Evolutionary conservation across 1,140 invertebrate species (phyloP), one percentile per base, ranked within the genome.

Genomic region (Nymphalis io): DNA sequence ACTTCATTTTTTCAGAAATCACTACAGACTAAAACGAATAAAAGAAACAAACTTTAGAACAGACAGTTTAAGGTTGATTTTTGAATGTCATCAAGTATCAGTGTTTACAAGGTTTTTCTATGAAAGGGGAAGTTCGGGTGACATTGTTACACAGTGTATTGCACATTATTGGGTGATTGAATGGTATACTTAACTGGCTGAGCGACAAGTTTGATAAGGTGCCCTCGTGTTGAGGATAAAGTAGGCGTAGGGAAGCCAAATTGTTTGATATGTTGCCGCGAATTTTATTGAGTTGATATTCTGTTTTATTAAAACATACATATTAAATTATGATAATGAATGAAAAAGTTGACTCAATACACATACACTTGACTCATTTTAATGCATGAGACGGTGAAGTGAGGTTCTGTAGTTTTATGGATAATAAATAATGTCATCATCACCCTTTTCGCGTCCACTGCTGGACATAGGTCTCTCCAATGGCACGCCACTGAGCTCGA

Each of bases 111-210:
- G 60, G 70, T 78, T 84, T 80, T 83, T 69, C 68, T 68, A 65
- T 60, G 57, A 63, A 77, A 79, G 73, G 67, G 76, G 79, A 83
- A 81, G 70, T 77, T 82, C 70, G 70, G 84, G 85, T 84, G 83
- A 90, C 87, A 88, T 89, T 90, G 87, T 90, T 83, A 88, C 82
- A 87, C 88, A 88, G 78, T 90, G 85, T 89, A 89, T 85, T 89
- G 87, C 87, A 84, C 85, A 88, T 89, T 90, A 90, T 89, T 89
- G 83, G 81, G 87, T 90, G 87, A 90, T 90, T 90, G 83, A 90
- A 89, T 85, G 84, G 79, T 78, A 80, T 79, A 88, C 85, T 88
- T 87, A 86, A 83, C 81, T 81, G 80, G 78, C 77, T 83, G 78
- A 82, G 71, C 79, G 85, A 89, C 87, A 85, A 86, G 72, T 84